Base-by-base conservation (phyloP, 2,888 invertebrate genomes). In the Dinocampus coccinellae region DNA sequence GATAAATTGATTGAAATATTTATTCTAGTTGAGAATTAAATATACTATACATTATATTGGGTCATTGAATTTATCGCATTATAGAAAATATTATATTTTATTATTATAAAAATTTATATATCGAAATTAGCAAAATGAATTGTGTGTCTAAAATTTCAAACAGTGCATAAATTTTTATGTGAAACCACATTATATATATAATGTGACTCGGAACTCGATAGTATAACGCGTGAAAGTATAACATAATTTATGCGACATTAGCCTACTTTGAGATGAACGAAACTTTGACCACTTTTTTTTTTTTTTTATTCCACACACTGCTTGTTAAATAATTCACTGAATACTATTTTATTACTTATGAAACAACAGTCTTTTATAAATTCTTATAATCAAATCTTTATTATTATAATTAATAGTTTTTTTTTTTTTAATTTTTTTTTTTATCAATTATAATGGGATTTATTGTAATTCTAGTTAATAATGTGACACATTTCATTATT, bases 211-310 rank as follows among this genome's bases (percentile, higher is more conserved):
- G 47, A 47, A 47, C 47, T 20, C 47, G 20, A 63, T 60, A 60
- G 65, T 22, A 20, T 22, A n/a, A 70, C 69, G 71, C 74, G 76
- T 74, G 76, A 76, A 64, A 62, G 53, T 67, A 71, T 69, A 47
- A 47, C 47, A 47, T 74, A 74, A 74, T 69, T 65, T 69, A 73
- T 73, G 55, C 74, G 69, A 63, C 65, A 75, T 76, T 74, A 73
- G 76, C 74, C 74, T 73, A 76, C 76, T 76, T 76, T 63, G 29
- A 26, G 69, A 57, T 58, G 58, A 66, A 60, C 70, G 55, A 73
- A 75, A 70, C 69, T 69, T 61, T 24, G 16, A 68, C 52, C 13
- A 47, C 29, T 47, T 57, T 20, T 70, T 64, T 47, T 7, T 4
- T 3, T 29, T 7, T 29, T 4, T n/a, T 39, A 39, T 39, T 6